phyloP scores from a whole-genome alignment of 2,113 vertebrate species.

The Nestor notabilis region DNA sequence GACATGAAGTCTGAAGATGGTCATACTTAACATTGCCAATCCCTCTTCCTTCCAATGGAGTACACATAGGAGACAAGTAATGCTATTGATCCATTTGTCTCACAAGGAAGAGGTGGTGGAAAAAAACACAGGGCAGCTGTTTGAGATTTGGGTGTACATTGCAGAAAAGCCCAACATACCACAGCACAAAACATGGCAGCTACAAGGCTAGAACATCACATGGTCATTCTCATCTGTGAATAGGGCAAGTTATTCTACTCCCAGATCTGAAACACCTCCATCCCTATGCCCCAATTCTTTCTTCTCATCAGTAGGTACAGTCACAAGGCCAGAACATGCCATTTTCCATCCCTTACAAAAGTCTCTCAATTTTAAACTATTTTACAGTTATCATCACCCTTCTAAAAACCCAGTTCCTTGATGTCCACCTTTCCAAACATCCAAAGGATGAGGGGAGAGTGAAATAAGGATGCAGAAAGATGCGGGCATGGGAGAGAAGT shows the following conservation, averaged over 20 bases:
- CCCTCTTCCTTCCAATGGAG: not conserved
- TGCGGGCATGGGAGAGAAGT: not conserved
- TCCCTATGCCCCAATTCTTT: not conserved
- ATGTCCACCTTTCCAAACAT: not conserved
- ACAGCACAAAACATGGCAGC: not conserved
- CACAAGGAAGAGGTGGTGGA: too few species aligned
- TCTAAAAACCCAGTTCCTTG: rapidly evolving
- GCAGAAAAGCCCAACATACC: rapidly evolving
- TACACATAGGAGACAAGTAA: not conserved
- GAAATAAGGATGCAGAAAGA: not conserved
- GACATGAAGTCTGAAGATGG: not conserved
- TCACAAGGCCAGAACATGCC: rapidly evolving
- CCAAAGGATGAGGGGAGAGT: not conserved
- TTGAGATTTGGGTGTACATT: rapidly evolving
- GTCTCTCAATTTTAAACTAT: not conserved
- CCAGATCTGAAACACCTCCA: not conserved
- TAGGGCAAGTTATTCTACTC: not conserved
- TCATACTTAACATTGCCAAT: not conserved
- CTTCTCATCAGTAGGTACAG: not conserved
- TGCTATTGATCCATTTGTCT: not conserved
- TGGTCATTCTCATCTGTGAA: not conserved
- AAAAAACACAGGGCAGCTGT: not conserved
- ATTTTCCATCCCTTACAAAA: not conserved
- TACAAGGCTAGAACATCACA: not conserved
- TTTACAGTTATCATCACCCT: not conserved